A percentile compares a stretch with the other conserved stretches of the same genome.
phyloP scores from a whole-genome alignment of 1,140 invertebrate genomes.

The Drosophila jambulina region DNA sequence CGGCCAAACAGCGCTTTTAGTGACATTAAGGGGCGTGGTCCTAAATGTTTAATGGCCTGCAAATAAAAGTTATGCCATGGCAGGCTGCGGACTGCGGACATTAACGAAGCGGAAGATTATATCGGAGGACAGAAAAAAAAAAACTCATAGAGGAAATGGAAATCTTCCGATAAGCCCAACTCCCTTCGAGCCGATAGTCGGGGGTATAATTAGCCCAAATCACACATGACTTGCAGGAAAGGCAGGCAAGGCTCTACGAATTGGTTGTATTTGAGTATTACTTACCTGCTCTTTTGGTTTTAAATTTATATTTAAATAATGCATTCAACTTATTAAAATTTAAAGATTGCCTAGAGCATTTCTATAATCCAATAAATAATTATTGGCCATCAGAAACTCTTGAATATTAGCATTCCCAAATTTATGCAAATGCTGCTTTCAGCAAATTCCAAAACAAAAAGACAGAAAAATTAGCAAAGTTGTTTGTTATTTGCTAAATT shows the following conservation, averaged over 20 bases:
- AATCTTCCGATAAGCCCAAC: slow-evolving; percentile 46
- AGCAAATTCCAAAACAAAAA: neutral
- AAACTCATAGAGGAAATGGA: slow-evolving; percentile 40
- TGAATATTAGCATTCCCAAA: neutral
- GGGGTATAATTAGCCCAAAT: slow-evolving; percentile 40
- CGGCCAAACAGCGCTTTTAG: slow-evolving; percentile 62
- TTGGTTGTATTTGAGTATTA: neutral
- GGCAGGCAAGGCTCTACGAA: neutral
- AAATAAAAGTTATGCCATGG: slow-evolving; percentile 59
- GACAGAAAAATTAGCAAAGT: slow-evolving; percentile 21
- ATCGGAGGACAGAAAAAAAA: slow-evolving; percentile 3
- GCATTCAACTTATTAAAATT: neutral
- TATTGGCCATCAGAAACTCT: neutral
- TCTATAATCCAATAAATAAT: slow-evolving; percentile 13
- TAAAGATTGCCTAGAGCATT: neutral
- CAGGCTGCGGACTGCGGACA: slow-evolving; percentile 36
- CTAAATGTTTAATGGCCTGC: slow-evolving; percentile 67
- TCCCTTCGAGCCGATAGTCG: slow-evolving; percentile 16
- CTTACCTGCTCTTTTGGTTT: neutral
- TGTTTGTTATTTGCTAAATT: slow-evolving; percentile 28
- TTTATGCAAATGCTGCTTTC: slow-evolving; percentile 3
- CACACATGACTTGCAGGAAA: slow-evolving; percentile 35
- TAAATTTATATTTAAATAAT: neutral
- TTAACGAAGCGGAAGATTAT: slow-evolving; percentile 61
- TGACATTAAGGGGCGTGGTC: slow-evolving; percentile 68